Percentiles rank a stretch among this genome's conserved stretches.
phyloP scores from a whole-genome alignment of 2,888 invertebrate genomes.

The Parnassius mnemosyne region DNA sequence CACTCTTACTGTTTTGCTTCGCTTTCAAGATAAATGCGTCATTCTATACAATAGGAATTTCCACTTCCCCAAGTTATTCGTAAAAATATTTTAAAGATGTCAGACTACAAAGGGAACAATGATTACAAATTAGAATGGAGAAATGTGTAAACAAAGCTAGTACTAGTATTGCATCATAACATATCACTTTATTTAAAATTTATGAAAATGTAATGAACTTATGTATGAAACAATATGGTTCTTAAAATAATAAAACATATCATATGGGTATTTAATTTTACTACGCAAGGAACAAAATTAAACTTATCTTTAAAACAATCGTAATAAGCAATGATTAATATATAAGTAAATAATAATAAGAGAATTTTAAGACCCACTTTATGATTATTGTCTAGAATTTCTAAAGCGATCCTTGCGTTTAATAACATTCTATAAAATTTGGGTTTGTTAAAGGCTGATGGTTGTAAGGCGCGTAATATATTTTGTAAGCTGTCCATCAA shows the following conservation, averaged over 20 bases:
- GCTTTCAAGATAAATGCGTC: conserved; percentile 39
- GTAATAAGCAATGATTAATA: too few relatives aligned
- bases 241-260: too few relatives aligned
- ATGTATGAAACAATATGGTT: too few relatives aligned
- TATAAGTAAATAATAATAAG: conserved; percentile 13
- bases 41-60: not conserved
- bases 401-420: conserved; percentile 21
- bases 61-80: not conserved
- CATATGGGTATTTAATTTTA: not conserved
- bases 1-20: conserved; percentile 60
- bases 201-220: too few relatives aligned
- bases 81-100: not conserved
- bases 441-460: conserved; percentile 17
- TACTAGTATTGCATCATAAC: too few relatives aligned
- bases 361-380: conserved; percentile 19
- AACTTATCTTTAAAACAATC: conserved; percentile 6
- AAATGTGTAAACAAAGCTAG: too few relatives aligned
- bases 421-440: conserved; percentile 25
- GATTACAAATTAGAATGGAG: too few relatives aligned
- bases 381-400: conserved; percentile 22
- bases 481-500: conserved; percentile 16
- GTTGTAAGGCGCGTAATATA: conserved; percentile 9
- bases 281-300: not conserved
- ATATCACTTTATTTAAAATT: too few relatives aligned
- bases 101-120: not conserved